These are phyloP conservation scores for Triops cancriformis DNA, from an alignment of 1,140 invertebrate genomes.

Conservation along the genomic window DNA sequence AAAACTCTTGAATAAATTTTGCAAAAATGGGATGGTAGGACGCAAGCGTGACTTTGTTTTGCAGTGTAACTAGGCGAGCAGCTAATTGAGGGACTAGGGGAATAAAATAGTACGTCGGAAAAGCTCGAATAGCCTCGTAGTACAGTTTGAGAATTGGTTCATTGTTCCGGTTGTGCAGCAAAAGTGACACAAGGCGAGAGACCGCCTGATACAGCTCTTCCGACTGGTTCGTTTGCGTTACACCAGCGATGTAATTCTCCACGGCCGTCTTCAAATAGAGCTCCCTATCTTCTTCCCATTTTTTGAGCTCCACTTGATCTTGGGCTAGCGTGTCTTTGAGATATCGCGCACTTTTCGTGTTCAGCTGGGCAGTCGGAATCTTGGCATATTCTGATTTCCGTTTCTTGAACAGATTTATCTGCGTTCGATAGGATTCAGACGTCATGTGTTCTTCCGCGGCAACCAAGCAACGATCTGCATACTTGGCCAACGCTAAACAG, in stretches of 20 bases:
- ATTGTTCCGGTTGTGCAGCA: conserved; percentile 63
- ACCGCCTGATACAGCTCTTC: conserved; percentile 37
- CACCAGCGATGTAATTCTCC: conserved; percentile 44
- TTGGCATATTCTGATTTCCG: conserved; percentile 20
- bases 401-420: conserved; percentile 37
- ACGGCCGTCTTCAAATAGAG: conserved; percentile 55
- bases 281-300: conserved; percentile 55
- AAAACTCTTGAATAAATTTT: conserved; percentile 30
- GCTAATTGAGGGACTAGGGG: conserved; percentile 74
- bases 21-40: conserved; percentile 18
- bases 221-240: conserved; percentile 52
- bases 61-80: conserved; percentile 55
- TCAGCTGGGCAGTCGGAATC: neutral
- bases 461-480: neutral
- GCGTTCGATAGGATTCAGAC: conserved; percentile 31
- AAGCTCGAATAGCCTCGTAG: conserved; percentile 44
- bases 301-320: conserved; percentile 63
- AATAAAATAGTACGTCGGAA: conserved; percentile 73
- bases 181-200: conserved; percentile 67
- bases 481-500: neutral
- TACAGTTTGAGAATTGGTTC: conserved; percentile 48
- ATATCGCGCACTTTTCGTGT: conserved; percentile 17
- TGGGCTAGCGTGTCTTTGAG: conserved; percentile 35
- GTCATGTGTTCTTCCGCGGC: neutral
- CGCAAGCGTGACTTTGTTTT: conserved; percentile 17